These are phyloP conservation scores for Brachionus asplanchnoidis DNA, from an alignment of 1,140 invertebrate species.

Conservation along the genomic window DNA sequence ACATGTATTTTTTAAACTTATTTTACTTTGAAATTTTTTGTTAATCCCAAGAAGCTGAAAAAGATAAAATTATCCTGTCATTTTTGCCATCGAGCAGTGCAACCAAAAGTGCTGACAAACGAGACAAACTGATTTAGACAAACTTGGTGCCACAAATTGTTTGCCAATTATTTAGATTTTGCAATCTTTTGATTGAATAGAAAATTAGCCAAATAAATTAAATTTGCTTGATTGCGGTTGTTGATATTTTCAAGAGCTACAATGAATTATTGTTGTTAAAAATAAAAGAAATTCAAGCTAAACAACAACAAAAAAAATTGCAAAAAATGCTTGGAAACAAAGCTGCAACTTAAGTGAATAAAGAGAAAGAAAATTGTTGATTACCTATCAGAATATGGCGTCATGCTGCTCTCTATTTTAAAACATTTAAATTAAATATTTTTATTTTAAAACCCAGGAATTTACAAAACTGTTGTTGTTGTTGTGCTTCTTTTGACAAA, in stretches of 20 bases:
- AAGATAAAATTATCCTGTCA: too few species aligned
- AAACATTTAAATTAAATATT: slow-evolving; percentile 1
- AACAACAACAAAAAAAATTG: background rate
- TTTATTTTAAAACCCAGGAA: background rate
- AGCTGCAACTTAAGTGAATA: background rate
- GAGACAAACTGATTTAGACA: background rate
- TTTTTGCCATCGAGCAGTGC: too few species aligned
- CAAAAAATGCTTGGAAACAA: background rate
- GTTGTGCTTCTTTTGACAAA: background rate
- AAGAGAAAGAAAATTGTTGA: background rate
- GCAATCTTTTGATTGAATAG: background rate
- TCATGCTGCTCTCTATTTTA: background rate
- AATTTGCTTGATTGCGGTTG: background rate
- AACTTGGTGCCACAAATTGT: background rate
- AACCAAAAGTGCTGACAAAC: too few species aligned
- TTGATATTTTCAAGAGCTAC: background rate
- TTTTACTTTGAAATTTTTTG: too few species aligned
- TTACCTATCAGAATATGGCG: background rate
- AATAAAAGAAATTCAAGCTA: background rate
- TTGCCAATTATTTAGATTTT: background rate
- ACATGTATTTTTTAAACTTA: too few species aligned
- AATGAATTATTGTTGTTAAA: background rate
- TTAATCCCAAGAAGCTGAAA: too few species aligned
- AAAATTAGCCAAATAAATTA: background rate
- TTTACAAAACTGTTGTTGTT: background rate